Evolutionary conservation across 2,797 vertebrate genomes (phyloP).

Genomic region (Tamandua tetradactyla): DNA sequence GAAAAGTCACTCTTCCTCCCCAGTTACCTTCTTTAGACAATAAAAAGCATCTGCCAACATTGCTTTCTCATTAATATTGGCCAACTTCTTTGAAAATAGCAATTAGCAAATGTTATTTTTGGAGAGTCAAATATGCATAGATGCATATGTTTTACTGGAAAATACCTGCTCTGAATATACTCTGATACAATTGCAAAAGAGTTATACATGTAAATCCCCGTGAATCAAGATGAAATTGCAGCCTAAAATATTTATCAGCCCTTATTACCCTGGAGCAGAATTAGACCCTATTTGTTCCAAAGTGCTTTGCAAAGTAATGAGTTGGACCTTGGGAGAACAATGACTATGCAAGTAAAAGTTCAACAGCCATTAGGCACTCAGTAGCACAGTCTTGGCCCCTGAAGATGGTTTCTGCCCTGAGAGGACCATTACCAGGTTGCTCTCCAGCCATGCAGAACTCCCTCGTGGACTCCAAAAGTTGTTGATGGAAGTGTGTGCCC

Average conservation of each 20-base stretch:
- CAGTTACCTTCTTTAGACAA: not conserved
- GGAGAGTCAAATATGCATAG: not conserved
- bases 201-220: conserved; percentile 38
- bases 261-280: conserved; percentile 20
- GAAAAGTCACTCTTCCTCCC: not conserved
- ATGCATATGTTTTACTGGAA: not conserved
- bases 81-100: not conserved
- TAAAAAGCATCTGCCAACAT: conserved; percentile 18
- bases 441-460: not conserved
- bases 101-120: conserved; percentile 38
- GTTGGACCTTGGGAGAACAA: not conserved
- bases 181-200: not conserved
- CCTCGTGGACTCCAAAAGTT: not conserved
- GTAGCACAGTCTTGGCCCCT: rapidly evolving
- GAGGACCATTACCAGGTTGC: rapidly evolving
- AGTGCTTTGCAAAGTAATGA: not conserved
- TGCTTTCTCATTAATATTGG: not conserved
- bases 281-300: not conserved
- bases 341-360: rapidly evolving
- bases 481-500: not conserved
- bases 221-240: conserved; percentile 43
- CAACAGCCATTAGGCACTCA: not conserved
- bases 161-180: not conserved
- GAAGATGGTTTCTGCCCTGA: not conserved
- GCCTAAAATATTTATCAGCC: conserved; percentile 32